A percentile compares a stretch with the other conserved stretches of the same genome.
Conservation (phyloP, 2,113 vertebrate genomes). For the Arothron firmamentum region DNA sequence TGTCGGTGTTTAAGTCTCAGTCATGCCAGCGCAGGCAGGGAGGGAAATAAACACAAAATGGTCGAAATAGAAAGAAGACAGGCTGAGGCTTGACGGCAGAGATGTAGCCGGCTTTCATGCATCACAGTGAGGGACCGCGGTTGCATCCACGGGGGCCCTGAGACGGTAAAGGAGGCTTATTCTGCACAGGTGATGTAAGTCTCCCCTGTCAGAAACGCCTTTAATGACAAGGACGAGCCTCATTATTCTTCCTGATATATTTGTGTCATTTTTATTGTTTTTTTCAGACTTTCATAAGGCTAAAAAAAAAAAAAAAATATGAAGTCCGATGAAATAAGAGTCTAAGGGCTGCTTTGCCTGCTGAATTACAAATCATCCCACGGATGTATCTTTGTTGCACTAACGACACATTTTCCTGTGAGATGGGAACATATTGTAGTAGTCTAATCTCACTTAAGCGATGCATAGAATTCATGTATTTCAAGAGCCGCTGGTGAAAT, state of each 20-base stretch:
- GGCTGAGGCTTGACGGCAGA: neutral
- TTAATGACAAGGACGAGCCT: too few species aligned
- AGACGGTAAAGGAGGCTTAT: too few species aligned
- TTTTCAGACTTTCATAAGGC: neutral
- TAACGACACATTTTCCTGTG: conserved; percentile 11
- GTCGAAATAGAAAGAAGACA: neutral
- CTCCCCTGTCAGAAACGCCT: too few species aligned
- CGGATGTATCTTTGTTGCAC: conserved; percentile 8
- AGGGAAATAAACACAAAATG: too few species aligned
- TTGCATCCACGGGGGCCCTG: too few species aligned
- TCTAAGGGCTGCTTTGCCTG: neutral
- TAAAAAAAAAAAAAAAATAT: neutral
- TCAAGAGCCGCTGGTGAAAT: neutral
- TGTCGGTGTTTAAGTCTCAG: neutral
- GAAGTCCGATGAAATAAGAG: too few species aligned
- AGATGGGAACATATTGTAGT: conserved; percentile 1
- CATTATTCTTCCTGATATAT: neutral
- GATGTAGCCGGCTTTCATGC: conserved; percentile 31
- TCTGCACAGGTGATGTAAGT: too few species aligned
- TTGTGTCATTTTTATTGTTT: neutral
- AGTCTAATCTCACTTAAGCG: conserved; percentile 7
- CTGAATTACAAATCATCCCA: neutral
- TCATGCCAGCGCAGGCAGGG: too few species aligned
- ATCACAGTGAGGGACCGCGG: neutral
- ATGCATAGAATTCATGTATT: conserved; percentile 6